These are phyloP conservation scores for Neotoxoptera formosana DNA, from an alignment of 1,140 invertebrate species.

Conservation along the genomic window DNA sequence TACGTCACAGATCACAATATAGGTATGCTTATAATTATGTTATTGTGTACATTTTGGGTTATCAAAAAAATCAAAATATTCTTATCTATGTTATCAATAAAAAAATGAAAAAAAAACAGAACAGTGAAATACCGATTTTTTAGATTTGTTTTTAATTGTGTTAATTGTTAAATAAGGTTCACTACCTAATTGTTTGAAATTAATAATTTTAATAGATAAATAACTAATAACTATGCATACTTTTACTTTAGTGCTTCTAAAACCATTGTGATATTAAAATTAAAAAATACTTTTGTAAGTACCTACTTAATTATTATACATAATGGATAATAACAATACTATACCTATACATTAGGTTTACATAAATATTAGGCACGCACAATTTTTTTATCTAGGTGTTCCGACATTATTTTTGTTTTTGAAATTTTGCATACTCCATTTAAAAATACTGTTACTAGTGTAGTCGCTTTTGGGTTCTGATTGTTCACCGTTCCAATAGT, in stretches of 20 bases:
- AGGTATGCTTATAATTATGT: too few relatives aligned
- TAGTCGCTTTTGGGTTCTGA: constrained; percentile 24
- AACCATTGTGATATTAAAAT: constrained; percentile 5
- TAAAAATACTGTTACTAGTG: background rate
- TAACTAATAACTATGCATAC: background rate
- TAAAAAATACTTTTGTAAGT: background rate
- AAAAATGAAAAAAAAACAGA: background rate
- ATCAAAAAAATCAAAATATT: background rate
- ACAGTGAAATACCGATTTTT: background rate
- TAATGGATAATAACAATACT: background rate
- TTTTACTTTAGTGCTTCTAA: background rate
- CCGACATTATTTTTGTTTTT: constrained; percentile 40
- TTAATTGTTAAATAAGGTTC: background rate
- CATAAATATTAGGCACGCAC: background rate
- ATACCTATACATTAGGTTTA: too few relatives aligned
- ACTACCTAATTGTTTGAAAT: background rate
- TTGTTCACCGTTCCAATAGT: constrained; percentile 1
- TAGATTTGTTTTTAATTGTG: background rate
- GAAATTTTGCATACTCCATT: constrained; percentile 43
- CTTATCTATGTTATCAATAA: background rate
- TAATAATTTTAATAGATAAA: background rate
- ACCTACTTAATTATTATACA: background rate
- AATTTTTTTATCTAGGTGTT: constrained; percentile 36
- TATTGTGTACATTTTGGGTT: background rate
- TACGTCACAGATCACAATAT: too few relatives aligned